phyloP scores from a whole-genome alignment of 2,888 invertebrate genomes.

The Pherbina coryleti region DNA sequence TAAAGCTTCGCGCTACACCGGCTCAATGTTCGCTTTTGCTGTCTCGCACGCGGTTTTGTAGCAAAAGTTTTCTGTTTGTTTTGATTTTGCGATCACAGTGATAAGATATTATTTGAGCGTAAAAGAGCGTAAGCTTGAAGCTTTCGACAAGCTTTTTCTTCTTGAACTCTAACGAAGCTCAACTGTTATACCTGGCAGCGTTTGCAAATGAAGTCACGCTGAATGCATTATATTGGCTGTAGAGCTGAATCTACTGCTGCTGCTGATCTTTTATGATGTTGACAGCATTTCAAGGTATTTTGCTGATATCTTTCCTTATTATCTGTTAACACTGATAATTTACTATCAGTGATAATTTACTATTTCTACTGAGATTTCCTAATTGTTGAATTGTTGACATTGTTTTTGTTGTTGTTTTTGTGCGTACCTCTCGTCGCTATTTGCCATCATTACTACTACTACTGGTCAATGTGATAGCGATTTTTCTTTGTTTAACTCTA shows the following conservation, averaged over 20 bases:
- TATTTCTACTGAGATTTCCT: background rate
- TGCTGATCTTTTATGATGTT: constrained; percentile 9
- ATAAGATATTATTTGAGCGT: background rate
- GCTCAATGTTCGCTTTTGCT: constrained; percentile 20
- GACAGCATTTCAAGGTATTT: background rate
- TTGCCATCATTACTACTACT: background rate
- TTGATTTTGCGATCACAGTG: constrained; percentile 28
- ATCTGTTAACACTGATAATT: constrained; percentile 6
- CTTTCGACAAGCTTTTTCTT: background rate
- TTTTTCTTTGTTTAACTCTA: background rate
- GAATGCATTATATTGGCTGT: background rate
- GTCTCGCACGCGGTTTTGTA: constrained; percentile 32
- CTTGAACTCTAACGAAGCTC: background rate
- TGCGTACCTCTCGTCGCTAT: background rate
- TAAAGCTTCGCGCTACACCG: constrained; percentile 29
- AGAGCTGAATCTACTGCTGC: background rate
- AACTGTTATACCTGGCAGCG: constrained; percentile 13
- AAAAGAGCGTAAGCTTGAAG: background rate
- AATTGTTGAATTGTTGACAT: background rate
- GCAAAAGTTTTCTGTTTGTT: constrained; percentile 26
- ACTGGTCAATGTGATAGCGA: background rate
- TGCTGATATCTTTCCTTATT: background rate
- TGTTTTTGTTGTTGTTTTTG: background rate
- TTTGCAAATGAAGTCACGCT: background rate
- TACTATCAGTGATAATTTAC: constrained; percentile 2